phyloP scores from a whole-genome alignment of 1,140 invertebrate species.

The Calephelis nemesis region DNA sequence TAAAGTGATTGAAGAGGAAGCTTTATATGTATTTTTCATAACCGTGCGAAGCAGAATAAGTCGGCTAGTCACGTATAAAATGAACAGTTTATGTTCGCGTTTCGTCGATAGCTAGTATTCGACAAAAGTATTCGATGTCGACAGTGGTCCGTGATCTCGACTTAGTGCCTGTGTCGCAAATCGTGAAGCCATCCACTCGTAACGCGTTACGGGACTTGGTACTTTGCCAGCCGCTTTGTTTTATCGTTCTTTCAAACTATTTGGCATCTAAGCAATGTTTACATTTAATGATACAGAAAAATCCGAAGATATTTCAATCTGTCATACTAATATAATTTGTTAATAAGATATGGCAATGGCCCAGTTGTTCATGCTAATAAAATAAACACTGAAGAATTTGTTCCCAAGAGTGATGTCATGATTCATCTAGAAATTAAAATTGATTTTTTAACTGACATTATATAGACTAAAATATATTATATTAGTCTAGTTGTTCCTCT shows the following conservation, averaged over 20 bases:
- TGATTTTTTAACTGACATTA: too few species aligned
- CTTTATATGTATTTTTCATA: too few species aligned
- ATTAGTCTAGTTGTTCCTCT: too few species aligned
- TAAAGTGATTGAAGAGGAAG: too few species aligned
- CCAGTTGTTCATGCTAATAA: neutral
- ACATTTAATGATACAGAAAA: constrained; percentile 69
- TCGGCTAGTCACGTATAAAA: too few species aligned
- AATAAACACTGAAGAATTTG: neutral
- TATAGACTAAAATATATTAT: too few species aligned
- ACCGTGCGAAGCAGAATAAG: too few species aligned
- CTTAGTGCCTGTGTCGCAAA: constrained; percentile 50
- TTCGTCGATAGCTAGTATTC: too few species aligned
- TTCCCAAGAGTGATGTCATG: neutral
- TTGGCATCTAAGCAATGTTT: constrained; percentile 73
- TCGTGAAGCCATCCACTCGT: constrained; percentile 64
- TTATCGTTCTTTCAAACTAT: constrained; percentile 69
- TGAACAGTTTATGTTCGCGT: too few species aligned
- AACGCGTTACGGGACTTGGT: constrained; percentile 64
- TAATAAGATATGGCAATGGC: neutral
- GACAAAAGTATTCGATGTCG: too few species aligned
- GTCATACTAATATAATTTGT: constrained; percentile 8
- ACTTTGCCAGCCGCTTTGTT: constrained; percentile 71
- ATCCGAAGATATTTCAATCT: constrained; percentile 23
- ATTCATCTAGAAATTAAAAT: too few species aligned
- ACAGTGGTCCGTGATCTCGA: too few species aligned